A percentile compares a stretch with the other conserved stretches of the same genome.
Conservation (phyloP, 2,113 vertebrate genomes). For the Odobenus rosmarus region DNA sequence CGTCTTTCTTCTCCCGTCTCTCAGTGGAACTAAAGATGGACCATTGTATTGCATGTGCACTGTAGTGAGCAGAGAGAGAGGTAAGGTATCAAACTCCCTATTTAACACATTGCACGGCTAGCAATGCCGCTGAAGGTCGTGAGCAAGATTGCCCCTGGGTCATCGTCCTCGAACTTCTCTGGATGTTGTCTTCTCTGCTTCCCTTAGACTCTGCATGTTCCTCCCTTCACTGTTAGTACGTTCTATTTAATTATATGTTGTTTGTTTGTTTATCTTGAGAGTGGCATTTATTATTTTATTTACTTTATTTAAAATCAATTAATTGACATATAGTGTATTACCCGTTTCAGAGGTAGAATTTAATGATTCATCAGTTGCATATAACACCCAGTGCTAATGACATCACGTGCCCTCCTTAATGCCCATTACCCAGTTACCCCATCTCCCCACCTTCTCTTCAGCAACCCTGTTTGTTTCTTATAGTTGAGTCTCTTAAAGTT, state of each 20-base stretch:
- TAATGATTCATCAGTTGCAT: neutral
- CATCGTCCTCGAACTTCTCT: neutral
- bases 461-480: too few relatives aligned
- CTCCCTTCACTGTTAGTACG: neutral
- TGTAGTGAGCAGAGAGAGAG: neutral
- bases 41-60: neutral
- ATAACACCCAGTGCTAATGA: too few relatives aligned
- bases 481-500: too few relatives aligned
- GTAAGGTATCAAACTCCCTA: neutral
- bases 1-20: neutral
- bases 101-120: neutral
- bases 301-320: neutral
- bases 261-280: neutral
- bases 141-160: neutral
- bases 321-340: neutral
- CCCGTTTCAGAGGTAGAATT: neutral
- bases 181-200: neutral
- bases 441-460: too few relatives aligned
- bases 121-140: neutral
- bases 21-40: neutral
- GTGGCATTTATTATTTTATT: neutral
- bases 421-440: too few relatives aligned
- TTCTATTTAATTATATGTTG: neutral
- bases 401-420: too few relatives aligned
- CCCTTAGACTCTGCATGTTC: neutral